phyloP scores from a whole-genome alignment of 2,113 vertebrate species.

The Aplodontia rufa region DNA sequence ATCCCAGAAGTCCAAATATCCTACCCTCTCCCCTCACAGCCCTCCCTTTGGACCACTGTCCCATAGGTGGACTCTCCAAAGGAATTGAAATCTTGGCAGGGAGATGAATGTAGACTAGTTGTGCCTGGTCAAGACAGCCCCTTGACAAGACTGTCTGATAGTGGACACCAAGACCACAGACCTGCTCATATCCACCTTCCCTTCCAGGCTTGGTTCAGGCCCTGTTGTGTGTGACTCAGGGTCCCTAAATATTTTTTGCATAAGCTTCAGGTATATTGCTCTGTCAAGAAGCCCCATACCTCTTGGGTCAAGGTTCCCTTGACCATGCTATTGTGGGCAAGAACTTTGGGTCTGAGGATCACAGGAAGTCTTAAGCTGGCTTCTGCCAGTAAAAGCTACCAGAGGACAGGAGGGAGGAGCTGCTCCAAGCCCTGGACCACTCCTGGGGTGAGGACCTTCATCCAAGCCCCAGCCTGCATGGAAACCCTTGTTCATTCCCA shows the following conservation, averaged over 20 bases:
- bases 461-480: neutral
- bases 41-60: too few species aligned
- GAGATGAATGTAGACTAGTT: too few species aligned
- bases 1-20: neutral
- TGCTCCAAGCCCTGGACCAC: neutral
- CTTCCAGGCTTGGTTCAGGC: neutral
- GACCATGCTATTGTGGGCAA: rapidly evolving
- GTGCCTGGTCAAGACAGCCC: neutral
- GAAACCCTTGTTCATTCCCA: neutral
- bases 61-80: neutral
- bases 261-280: neutral
- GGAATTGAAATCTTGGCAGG: neutral
- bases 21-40: neutral
- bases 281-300: neutral
- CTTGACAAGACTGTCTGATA: neutral
- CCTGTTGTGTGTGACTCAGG: neutral
- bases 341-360: neutral
- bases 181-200: neutral
- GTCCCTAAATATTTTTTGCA: neutral
- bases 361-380: neutral
- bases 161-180: neutral
- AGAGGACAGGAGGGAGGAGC: neutral
- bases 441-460: neutral
- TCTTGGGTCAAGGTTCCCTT: neutral
- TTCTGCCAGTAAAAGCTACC: neutral